These are phyloP conservation scores for Bungarus multicinctus DNA, from an alignment of 2,113 vertebrate species.

Conservation along the genomic window DNA sequence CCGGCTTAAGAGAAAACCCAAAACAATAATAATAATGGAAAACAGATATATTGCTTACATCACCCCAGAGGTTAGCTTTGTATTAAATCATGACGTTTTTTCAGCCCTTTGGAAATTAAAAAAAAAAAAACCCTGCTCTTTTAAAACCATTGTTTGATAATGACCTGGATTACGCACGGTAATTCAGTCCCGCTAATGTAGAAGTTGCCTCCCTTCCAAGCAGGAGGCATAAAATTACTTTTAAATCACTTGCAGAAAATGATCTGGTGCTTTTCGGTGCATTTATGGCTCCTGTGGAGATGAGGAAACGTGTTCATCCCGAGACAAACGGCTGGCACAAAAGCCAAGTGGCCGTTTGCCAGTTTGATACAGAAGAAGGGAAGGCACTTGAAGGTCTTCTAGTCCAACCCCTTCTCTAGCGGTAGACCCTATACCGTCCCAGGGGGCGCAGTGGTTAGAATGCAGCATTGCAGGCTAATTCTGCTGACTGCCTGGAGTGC, in stretches of 20 bases:
- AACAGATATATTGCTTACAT: not conserved
- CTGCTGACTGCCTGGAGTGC: too few relatives aligned
- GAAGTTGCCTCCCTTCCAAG: not conserved
- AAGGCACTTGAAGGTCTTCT: not conserved
- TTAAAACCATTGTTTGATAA: slow-evolving; percentile 3
- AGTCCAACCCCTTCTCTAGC: not conserved
- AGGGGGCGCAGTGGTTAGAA: too few relatives aligned
- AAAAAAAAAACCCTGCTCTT: not conserved
- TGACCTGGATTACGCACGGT: not conserved
- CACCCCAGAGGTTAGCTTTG: not conserved
- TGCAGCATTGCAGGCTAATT: too few relatives aligned
- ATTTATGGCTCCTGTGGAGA: not conserved
- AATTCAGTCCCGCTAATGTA: not conserved
- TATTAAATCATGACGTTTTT: not conserved
- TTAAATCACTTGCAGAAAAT: not conserved
- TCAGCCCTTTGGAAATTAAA: not conserved
- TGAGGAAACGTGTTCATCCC: not conserved
- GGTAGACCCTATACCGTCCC: not conserved
- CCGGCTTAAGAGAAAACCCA: too few relatives aligned
- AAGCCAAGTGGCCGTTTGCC: not conserved
- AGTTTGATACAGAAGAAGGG: not conserved
- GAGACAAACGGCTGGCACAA: not conserved
- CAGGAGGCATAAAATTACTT: slow-evolving; percentile 6
- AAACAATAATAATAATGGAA: not conserved
- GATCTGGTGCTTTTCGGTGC: not conserved